Conservation (phyloP, 2,113 vertebrate genomes). For the Gobius niger region DNA sequence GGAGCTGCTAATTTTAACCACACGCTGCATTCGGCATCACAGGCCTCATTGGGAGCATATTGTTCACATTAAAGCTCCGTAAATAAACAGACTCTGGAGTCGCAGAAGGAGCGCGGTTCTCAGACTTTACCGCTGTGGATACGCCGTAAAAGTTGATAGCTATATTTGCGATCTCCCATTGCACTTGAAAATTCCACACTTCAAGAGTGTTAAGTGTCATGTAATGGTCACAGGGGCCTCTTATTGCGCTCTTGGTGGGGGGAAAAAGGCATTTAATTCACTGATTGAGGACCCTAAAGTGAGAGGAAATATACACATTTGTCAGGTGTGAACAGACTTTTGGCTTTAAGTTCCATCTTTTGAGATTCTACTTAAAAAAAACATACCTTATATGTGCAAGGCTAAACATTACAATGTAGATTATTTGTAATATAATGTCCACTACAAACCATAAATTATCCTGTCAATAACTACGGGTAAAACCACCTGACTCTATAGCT, state of each 20-base stretch:
- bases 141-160: slow-evolving; percentile 14
- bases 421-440: too few relatives aligned
- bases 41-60: slow-evolving; percentile 71
- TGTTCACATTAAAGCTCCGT: slow-evolving; percentile 69
- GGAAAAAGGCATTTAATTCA: slow-evolving; percentile 6
- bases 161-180: not conserved
- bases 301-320: too few relatives aligned
- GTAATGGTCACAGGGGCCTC: slow-evolving; percentile 43
- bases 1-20: slow-evolving; percentile 52
- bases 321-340: not conserved
- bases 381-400: too few relatives aligned
- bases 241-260: slow-evolving; percentile 42
- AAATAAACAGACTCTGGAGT: slow-evolving; percentile 66
- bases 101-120: slow-evolving; percentile 17
- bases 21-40: slow-evolving; percentile 57
- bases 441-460: too few relatives aligned
- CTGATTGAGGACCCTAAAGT: not conserved
- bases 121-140: slow-evolving; percentile 1
- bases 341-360: not conserved
- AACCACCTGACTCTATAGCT: too few relatives aligned
- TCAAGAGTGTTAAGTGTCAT: slow-evolving; percentile 48
- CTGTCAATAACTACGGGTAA: too few relatives aligned
- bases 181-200: slow-evolving; percentile 28
- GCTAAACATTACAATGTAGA: too few relatives aligned
- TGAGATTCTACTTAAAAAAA: not conserved